A percentile compares a stretch with the other conserved stretches of the same genome.
Evolutionary conservation across 2,888 invertebrate species (phyloP).

Genomic region (Hydroisotoma schaefferi): DNA sequence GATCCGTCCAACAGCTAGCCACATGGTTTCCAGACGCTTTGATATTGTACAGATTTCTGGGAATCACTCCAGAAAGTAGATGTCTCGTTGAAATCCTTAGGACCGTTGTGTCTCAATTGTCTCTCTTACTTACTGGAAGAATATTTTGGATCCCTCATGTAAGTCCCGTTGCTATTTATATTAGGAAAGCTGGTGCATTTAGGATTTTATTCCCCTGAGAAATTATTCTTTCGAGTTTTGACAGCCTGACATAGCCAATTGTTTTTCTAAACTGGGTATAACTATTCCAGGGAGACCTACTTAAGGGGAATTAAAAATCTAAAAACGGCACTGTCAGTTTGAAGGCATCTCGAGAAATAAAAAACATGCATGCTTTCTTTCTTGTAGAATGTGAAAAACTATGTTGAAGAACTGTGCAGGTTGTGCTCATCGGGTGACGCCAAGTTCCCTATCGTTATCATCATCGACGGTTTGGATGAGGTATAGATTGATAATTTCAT

Average conservation of each 20-base stretch:
- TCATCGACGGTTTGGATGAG: slow-evolving; percentile 74
- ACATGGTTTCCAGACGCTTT: slow-evolving; percentile 51
- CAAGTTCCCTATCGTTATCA: slow-evolving; percentile 61
- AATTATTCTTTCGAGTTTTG: too few relatives aligned
- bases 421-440: slow-evolving; percentile 54
- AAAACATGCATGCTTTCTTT: too few relatives aligned
- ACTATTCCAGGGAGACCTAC: too few relatives aligned
- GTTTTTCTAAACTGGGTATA: too few relatives aligned
- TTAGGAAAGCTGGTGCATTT: too few relatives aligned
- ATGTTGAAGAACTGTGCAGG: slow-evolving; percentile 61
- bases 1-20: slow-evolving; percentile 70
- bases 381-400: slow-evolving; percentile 66
- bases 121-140: slow-evolving; percentile 64
- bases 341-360: too few relatives aligned
- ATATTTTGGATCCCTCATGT: slow-evolving; percentile 63
- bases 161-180: too few relatives aligned
- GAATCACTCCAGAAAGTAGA: slow-evolving; percentile 51
- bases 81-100: slow-evolving; percentile 50
- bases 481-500: too few relatives aligned
- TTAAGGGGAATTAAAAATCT: too few relatives aligned
- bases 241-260: too few relatives aligned
- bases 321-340: too few relatives aligned
- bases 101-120: slow-evolving; percentile 51
- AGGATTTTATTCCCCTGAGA: too few relatives aligned
- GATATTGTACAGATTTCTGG: slow-evolving; percentile 60